Conservation (phyloP, 2,113 vertebrate genomes). For the Anolis carolinensis region DNA sequence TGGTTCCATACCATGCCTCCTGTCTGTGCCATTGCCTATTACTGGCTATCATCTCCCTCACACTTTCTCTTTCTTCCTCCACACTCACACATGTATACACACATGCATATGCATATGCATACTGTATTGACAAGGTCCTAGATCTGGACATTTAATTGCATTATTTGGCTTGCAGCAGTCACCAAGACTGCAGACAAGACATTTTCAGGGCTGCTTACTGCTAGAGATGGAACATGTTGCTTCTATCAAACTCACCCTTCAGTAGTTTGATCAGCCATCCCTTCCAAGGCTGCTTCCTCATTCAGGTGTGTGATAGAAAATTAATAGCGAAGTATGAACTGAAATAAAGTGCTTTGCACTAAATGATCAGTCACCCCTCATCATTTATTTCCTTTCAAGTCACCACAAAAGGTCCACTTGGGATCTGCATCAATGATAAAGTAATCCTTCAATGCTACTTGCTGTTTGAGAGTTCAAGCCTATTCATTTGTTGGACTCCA, state of each 20-base stretch:
- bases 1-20: not conserved
- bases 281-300: constrained; percentile 29
- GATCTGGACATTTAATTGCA: not conserved
- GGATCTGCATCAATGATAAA: constrained; percentile 38
- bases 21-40: not conserved
- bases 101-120: not conserved
- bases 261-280: constrained; percentile 15
- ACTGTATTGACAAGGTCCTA: not conserved
- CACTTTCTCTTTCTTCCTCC: no score
- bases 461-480: constrained; percentile 40
- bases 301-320: not conserved
- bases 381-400: constrained; percentile 48
- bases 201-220: not conserved
- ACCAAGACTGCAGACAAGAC: not conserved
- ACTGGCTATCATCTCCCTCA: not conserved
- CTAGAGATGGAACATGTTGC: not conserved
- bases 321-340: constrained; percentile 21
- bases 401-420: constrained; percentile 27
- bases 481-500: constrained; percentile 48
- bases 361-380: constrained; percentile 11
- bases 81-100: no score
- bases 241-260: constrained; percentile 10
- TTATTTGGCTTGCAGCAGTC: not conserved
- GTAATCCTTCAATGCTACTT: constrained; percentile 52
- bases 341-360: constrained; percentile 19